Conservation (phyloP, 2,888 invertebrate genomes). For the Erebia ligea region DNA sequence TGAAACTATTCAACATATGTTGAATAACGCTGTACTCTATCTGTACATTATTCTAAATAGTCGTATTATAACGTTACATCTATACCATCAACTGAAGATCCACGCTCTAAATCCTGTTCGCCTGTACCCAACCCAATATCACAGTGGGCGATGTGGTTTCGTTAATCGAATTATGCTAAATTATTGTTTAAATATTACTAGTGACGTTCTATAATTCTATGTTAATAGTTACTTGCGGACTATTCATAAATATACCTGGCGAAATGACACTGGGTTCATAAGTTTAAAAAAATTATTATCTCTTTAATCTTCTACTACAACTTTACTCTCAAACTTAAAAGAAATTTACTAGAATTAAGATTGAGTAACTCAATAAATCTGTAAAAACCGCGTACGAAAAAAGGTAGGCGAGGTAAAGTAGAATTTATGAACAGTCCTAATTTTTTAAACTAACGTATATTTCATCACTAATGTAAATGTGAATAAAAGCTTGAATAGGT, state of each 20-base stretch:
- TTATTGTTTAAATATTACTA: conserved; percentile 39
- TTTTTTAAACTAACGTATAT: neutral
- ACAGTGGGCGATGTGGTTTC: conserved; percentile 78
- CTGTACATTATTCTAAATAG: conserved; percentile 30
- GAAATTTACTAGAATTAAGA: too few species aligned
- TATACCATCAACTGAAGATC: conserved; percentile 67
- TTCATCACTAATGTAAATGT: neutral
- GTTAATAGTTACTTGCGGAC: conserved; percentile 3
- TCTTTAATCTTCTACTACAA: too few species aligned
- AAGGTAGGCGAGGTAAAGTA: neutral
- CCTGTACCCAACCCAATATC: conserved; percentile 70
- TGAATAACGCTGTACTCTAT: neutral
- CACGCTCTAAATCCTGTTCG: conserved; percentile 61
- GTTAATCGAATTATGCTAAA: conserved; percentile 43
- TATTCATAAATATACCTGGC: conserved; percentile 5
- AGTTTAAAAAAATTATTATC: too few species aligned
- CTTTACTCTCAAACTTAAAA: too few species aligned
- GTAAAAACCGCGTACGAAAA: too few species aligned
- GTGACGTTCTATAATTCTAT: conserved; percentile 12
- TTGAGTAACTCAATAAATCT: too few species aligned
- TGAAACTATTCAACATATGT: neutral
- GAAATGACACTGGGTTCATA: too few species aligned
- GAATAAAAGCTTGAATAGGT: neutral
- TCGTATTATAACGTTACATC: conserved; percentile 36
- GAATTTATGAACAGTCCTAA: conserved; percentile 8